Evolutionary conservation across 2,888 invertebrate genomes (phyloP).

Genomic region (Leptarthrus brevirostris): DNA sequence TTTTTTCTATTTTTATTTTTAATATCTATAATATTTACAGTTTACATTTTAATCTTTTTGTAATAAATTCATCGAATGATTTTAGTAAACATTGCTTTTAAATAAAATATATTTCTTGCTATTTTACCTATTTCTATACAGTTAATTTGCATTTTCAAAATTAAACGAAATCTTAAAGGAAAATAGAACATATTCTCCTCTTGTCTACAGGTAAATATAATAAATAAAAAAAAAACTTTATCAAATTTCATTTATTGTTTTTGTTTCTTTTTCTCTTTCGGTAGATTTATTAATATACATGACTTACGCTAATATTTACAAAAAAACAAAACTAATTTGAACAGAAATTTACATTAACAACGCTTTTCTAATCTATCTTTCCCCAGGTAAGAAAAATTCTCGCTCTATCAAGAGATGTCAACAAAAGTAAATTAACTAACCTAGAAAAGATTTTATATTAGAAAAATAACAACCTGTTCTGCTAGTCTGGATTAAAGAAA

Average conservation of each 20-base stretch:
- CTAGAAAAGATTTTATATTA: not conserved
- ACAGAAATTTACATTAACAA: conserved; percentile 47
- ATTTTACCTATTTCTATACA: conserved; percentile 16
- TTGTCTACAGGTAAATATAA: conserved; percentile 26
- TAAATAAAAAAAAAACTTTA: conserved; percentile 25
- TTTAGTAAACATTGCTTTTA: conserved; percentile 24
- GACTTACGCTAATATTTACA: conserved; percentile 51
- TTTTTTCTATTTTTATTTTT: conserved; percentile 25
- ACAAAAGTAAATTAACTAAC: conserved; percentile 20
- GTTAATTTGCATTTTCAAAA: conserved; percentile 3
- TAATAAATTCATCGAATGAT: not conserved
- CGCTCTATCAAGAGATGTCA: conserved; percentile 9
- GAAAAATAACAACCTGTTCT: not conserved
- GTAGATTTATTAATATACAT: conserved; percentile 47
- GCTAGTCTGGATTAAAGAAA: too few species aligned
- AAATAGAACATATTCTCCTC: not conserved
- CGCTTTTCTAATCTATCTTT: conserved; percentile 26
- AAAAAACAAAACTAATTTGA: conserved; percentile 44
- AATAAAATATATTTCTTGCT: conserved; percentile 35
- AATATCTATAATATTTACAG: conserved; percentile 35
- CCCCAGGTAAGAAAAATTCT: conserved; percentile 24
- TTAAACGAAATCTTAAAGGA: not conserved
- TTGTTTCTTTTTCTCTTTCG: conserved; percentile 35
- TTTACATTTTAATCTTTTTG: not conserved
- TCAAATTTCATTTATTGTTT: conserved; percentile 45